Conservation (phyloP, 1,140 invertebrate species). For the Zophobas morio region DNA sequence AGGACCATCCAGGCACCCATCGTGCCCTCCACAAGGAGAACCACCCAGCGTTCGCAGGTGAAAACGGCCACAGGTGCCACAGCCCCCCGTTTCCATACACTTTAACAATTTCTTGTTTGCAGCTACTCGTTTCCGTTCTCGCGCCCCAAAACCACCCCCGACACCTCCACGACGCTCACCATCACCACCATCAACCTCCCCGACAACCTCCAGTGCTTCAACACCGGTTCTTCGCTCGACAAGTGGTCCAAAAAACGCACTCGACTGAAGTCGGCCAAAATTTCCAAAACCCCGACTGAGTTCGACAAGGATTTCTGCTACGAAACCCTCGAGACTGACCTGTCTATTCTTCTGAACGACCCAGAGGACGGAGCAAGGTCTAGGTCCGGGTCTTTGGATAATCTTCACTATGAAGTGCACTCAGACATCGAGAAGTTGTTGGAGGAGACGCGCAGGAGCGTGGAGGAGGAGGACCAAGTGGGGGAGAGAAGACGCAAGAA, state of each 20-base stretch:
- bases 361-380: conserved; percentile 8
- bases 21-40: background rate
- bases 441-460: conserved; percentile 21
- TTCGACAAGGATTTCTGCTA: conserved; percentile 43
- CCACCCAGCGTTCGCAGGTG: conserved; percentile 1
- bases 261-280: conserved; percentile 43
- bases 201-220: conserved; percentile 29
- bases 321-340: conserved; percentile 28
- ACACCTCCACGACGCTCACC: background rate
- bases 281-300: conserved; percentile 13
- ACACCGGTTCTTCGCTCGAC: conserved; percentile 48
- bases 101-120: background rate
- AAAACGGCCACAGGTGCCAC: conserved; percentile 21
- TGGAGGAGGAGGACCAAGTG: conserved; percentile 47
- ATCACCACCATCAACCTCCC: conserved; percentile 25
- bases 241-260: conserved; percentile 51
- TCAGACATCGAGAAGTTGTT: conserved; percentile 32
- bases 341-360: conserved; percentile 12
- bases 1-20: background rate
- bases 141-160: background rate
- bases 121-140: conserved; percentile 37
- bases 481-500: conserved; percentile 36
- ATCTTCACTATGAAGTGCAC: conserved; percentile 31
- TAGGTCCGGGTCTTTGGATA: background rate
- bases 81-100: background rate